A percentile compares a stretch with the other conserved stretches of the same genome.
Evolutionary conservation across 2,888 invertebrate genomes (phyloP).

Genomic region (Phyllotreta striolata): DNA sequence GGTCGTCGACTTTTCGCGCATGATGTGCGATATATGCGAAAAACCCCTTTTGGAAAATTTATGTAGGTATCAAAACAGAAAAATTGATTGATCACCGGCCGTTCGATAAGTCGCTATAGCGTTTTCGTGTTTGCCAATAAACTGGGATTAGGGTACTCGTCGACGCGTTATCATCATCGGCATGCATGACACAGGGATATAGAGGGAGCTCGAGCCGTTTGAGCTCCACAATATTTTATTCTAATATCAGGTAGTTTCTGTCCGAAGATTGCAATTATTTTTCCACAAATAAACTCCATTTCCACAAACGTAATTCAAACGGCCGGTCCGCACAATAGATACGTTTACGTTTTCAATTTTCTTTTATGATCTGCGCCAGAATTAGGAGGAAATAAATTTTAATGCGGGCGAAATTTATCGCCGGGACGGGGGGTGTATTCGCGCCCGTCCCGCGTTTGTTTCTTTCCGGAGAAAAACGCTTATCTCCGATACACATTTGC

Average conservation of each 20-base stretch:
- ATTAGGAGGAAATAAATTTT: conserved; percentile 28
- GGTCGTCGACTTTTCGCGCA: not conserved
- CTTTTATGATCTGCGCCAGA: conserved; percentile 24
- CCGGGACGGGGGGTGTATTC: conserved; percentile 20
- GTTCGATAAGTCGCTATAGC: conserved; percentile 35
- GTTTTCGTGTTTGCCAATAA: conserved; percentile 40
- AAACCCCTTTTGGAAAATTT: conserved; percentile 28
- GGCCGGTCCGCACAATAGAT: conserved; percentile 4
- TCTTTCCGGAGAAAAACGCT: conserved; percentile 11
- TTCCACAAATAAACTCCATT: too few species aligned
- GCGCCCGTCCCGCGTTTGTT: conserved; percentile 17
- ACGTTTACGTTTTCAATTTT: conserved; percentile 32
- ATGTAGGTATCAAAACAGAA: conserved; percentile 21
- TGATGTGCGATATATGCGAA: not conserved
- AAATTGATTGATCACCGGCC: conserved; percentile 38
- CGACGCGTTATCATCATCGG: not conserved
- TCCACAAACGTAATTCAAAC: not conserved
- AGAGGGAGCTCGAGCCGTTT: too few species aligned
- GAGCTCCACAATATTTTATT: too few species aligned
- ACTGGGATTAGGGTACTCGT: conserved; percentile 40
- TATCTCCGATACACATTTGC: conserved; percentile 15
- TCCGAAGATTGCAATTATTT: too few species aligned
- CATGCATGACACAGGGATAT: too few species aligned
- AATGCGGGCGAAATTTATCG: conserved; percentile 25
- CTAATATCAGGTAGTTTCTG: too few species aligned